A percentile compares a stretch with the other conserved stretches of the same genome.
phyloP scores from a whole-genome alignment of 2,797 vertebrate genomes.

The Anableps anableps region DNA sequence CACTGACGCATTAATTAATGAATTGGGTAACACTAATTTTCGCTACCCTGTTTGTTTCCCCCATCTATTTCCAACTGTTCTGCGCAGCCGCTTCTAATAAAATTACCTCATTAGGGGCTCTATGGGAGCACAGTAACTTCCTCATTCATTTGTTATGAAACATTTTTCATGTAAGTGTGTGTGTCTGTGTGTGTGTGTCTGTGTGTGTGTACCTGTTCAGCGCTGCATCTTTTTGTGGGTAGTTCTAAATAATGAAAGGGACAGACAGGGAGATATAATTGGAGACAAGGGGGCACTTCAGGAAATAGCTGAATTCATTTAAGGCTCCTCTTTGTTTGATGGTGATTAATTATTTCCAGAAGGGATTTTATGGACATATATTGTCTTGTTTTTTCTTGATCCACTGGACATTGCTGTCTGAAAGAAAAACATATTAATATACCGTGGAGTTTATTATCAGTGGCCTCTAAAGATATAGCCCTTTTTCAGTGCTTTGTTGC shows the following conservation, averaged over 20 bases:
- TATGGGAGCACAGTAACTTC: conserved; percentile 89
- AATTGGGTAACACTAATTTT: conserved; percentile 97
- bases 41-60: conserved; percentile 84
- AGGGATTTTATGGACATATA: conserved; percentile 71
- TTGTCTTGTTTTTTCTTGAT: conserved; percentile 56
- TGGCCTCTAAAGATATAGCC: not conserved
- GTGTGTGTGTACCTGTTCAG: conserved; percentile 85
- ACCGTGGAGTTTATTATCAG: not conserved
- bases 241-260: conserved; percentile 99
- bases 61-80: conserved; percentile 85
- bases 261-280: conserved; percentile 97
- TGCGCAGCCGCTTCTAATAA: conserved; percentile 91
- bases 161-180: conserved; percentile 77
- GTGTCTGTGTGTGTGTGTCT: conserved; percentile 71
- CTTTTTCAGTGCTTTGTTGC: not conserved
- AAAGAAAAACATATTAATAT: not conserved
- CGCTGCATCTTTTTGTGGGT: conserved; percentile 83
- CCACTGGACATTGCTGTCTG: conserved; percentile 3
- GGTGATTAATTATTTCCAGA: conserved; percentile 96
- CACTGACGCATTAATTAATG: conserved; percentile 96
- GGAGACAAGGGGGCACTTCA: conserved; percentile 96
- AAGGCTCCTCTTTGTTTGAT: conserved; percentile 80
- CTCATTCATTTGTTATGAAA: conserved; percentile 91
- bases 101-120: conserved; percentile 98
- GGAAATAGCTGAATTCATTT: conserved; percentile 93